These are phyloP conservation scores for Cranoglanis bouderius DNA, from an alignment of 2,113 vertebrate genomes.

Conservation along the genomic window DNA sequence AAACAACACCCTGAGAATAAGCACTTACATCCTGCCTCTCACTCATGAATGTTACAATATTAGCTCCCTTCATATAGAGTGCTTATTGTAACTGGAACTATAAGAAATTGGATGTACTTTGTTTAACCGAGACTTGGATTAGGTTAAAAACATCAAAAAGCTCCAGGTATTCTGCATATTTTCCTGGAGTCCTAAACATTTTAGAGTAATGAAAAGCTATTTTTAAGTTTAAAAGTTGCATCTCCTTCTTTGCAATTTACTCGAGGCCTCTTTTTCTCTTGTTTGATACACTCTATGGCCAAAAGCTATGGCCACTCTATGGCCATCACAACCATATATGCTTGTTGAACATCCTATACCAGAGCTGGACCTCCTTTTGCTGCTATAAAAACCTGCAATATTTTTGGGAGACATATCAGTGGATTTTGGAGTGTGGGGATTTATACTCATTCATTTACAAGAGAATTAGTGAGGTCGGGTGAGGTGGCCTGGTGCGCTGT, in stretches of 20 bases:
- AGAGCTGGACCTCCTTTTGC: background rate
- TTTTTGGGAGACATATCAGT: background rate
- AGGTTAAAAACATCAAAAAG: too few species aligned
- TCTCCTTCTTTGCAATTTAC: background rate
- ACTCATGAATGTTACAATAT: background rate
- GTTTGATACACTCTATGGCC: background rate
- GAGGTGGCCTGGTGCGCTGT: background rate
- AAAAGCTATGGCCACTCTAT: background rate
- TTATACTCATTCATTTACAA: too few species aligned
- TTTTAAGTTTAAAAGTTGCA: background rate
- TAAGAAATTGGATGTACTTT: too few species aligned
- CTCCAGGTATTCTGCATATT: too few species aligned
- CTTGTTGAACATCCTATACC: background rate
- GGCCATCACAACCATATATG: background rate
- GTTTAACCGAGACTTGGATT: too few species aligned
- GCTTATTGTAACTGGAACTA: too few species aligned
- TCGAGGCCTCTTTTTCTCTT: background rate
- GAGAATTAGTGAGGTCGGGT: background rate
- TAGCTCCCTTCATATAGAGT: background rate
- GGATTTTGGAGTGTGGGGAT: background rate
- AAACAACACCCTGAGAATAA: background rate
- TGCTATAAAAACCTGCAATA: too few species aligned
- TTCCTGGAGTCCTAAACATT: too few species aligned
- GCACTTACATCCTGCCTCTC: background rate
- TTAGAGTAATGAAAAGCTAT: too few species aligned